A percentile compares a stretch with the other conserved stretches of the same genome.
phyloP scores from a whole-genome alignment of 2,888 invertebrate species.

The Xestia ashworthii region DNA sequence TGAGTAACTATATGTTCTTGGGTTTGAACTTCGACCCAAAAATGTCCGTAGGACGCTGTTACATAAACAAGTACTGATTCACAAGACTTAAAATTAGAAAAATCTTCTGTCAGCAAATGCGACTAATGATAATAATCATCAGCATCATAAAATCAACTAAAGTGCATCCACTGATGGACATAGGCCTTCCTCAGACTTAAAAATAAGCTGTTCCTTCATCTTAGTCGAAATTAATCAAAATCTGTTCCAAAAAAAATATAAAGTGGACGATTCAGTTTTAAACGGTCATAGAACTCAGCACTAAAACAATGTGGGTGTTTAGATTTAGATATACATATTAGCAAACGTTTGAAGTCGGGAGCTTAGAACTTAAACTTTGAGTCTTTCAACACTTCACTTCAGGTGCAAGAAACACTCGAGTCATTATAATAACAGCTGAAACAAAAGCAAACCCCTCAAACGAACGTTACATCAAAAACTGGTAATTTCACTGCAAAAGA shows the following conservation, averaged over 20 bases:
- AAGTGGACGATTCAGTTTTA: slow-evolving; percentile 31
- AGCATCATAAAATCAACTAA: background rate
- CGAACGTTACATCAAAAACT: slow-evolving; percentile 9
- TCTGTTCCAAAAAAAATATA: slow-evolving; percentile 43
- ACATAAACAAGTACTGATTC: background rate
- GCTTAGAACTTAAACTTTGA: background rate
- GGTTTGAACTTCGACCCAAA: slow-evolving; percentile 43
- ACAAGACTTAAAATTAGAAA: background rate
- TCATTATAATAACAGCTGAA: slow-evolving; percentile 11
- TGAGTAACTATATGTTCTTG: slow-evolving; percentile 50
- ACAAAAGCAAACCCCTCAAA: slow-evolving; percentile 30
- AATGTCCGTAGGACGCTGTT: slow-evolving; percentile 43
- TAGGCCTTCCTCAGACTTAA: background rate
- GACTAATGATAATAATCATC: background rate
- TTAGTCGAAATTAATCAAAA: background rate
- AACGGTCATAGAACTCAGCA: slow-evolving; percentile 39
- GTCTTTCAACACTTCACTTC: slow-evolving; percentile 7
- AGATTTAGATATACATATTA: slow-evolving; percentile 17
- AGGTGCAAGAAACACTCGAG: background rate
- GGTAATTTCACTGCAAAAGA: slow-evolving; percentile 22
- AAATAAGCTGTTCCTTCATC: background rate
- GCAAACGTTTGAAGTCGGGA: slow-evolving; percentile 1
- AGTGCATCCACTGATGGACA: background rate
- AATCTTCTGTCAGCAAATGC: background rate
- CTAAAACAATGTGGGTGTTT: slow-evolving; percentile 35